Percentiles rank a stretch among this genome's conserved stretches.
phyloP scores from a whole-genome alignment of 2,888 invertebrate species.

The Lepetodrilus schrolli region DNA sequence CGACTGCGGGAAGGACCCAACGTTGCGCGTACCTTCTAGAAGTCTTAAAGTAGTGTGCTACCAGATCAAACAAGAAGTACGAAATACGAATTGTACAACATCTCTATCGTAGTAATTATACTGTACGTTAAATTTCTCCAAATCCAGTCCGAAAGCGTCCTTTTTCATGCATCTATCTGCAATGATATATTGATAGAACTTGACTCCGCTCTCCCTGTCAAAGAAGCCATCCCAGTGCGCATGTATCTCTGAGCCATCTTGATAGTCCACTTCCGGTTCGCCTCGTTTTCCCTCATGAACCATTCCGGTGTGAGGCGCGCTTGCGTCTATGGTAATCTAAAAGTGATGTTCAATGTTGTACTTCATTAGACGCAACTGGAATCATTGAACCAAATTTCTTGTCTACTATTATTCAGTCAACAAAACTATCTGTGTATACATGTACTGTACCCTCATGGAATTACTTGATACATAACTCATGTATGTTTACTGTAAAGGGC shows the following conservation, averaged over 20 bases:
- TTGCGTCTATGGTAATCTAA: slow-evolving; percentile 60
- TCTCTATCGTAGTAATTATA: too few species aligned
- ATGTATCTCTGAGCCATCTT: slow-evolving; percentile 39
- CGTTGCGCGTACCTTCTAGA: too few species aligned
- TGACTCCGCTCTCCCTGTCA: slow-evolving; percentile 59
- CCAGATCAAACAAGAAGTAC: too few species aligned
- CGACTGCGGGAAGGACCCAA: too few species aligned
- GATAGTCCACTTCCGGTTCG: slow-evolving; percentile 55
- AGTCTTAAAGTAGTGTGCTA: too few species aligned
- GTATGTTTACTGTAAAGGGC: too few species aligned
- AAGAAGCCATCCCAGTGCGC: slow-evolving; percentile 63
- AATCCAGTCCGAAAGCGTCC: slow-evolving; percentile 8
- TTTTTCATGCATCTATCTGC: slow-evolving; percentile 38
- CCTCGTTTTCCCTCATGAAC: slow-evolving; percentile 54
- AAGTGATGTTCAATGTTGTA: neutral
- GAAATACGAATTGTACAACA: too few species aligned
- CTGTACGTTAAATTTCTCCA: neutral
- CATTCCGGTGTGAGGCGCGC: slow-evolving; percentile 54
- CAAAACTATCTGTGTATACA: neutral
- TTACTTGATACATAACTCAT: neutral
- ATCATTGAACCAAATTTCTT: too few species aligned
- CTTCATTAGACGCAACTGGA: too few species aligned
- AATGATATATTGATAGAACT: slow-evolving; percentile 54
- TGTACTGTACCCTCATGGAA: neutral
- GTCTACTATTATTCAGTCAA: too few species aligned